Conservation (phyloP, 2,113 vertebrate species). For the Oophaga pumilio region DNA sequence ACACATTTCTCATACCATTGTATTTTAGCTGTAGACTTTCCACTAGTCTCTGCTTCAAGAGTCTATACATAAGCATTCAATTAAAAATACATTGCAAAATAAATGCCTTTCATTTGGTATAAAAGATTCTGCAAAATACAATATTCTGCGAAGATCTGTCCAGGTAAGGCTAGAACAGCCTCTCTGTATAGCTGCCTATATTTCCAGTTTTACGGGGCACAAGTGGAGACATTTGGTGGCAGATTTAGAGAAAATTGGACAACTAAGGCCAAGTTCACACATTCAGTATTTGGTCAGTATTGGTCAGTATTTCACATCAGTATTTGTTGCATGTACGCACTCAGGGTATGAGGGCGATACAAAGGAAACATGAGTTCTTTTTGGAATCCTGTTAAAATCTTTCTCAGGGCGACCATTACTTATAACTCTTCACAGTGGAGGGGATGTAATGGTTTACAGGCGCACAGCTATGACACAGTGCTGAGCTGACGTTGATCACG, state of each 20-base stretch:
- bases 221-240: background rate
- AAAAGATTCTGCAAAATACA: slow-evolving; percentile 23
- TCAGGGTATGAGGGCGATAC: too few relatives aligned
- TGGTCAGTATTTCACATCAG: too few relatives aligned
- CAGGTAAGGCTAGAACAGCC: background rate
- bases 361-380: too few relatives aligned
- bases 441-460: too few relatives aligned
- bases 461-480: too few relatives aligned
- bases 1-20: slow-evolving; percentile 6
- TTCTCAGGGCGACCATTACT: too few relatives aligned
- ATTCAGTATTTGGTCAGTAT: too few relatives aligned
- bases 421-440: too few relatives aligned
- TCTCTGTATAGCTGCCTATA: background rate
- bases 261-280: background rate
- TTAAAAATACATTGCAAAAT: slow-evolving; percentile 16
- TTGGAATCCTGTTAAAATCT: too few relatives aligned
- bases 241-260: background rate
- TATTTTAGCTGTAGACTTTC: background rate
- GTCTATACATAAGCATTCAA: background rate
- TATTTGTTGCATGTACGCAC: too few relatives aligned
- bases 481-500: too few relatives aligned
- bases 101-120: background rate
- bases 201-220: background rate
- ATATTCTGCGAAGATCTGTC: background rate
- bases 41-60: background rate